Percentiles rank a stretch among this genome's conserved stretches.
Evolutionary conservation across 2,888 invertebrate species (phyloP).

Genomic region (Geotrupes spiniger): DNA sequence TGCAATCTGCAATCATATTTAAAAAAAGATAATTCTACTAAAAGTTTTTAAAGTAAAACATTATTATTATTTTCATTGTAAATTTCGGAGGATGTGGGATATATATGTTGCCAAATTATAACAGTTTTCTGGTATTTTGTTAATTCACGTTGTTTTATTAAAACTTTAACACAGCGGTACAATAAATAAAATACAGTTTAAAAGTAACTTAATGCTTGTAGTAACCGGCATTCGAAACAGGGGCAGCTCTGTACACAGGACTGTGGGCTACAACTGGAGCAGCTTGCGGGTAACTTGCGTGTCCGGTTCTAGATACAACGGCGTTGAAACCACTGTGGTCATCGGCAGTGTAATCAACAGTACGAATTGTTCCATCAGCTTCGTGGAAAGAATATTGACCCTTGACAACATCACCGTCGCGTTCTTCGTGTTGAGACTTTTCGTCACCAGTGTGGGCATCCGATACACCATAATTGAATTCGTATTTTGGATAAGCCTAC

Average conservation of each 20-base stretch:
- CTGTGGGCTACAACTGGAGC: neutral
- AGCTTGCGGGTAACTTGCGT: conserved; percentile 31
- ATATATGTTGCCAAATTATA: too few species aligned
- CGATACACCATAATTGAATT: conserved; percentile 55
- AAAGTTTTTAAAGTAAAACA: too few species aligned
- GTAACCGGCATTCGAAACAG: neutral
- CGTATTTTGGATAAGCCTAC: conserved; percentile 48
- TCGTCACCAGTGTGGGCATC: conserved; percentile 59
- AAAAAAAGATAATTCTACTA: too few species aligned
- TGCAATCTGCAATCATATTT: too few species aligned
- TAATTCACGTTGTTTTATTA: too few species aligned
- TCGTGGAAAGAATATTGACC: conserved; percentile 63
- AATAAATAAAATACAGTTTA: too few species aligned
- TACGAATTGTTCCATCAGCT: conserved; percentile 61
- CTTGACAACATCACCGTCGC: conserved; percentile 59
- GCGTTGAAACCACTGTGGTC: conserved; percentile 63
- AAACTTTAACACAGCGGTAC: too few species aligned
- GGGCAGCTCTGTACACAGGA: neutral
- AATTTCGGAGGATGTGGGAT: too few species aligned
- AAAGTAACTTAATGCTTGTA: neutral
- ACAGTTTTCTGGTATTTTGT: too few species aligned
- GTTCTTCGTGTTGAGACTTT: conserved; percentile 54
- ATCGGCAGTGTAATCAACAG: conserved; percentile 62
- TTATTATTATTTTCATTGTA: too few species aligned
- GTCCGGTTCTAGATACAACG: conserved; percentile 54